Evolutionary conservation across 2,797 vertebrate genomes (phyloP).

Genomic region (Bryconaethiops microstoma): DNA sequence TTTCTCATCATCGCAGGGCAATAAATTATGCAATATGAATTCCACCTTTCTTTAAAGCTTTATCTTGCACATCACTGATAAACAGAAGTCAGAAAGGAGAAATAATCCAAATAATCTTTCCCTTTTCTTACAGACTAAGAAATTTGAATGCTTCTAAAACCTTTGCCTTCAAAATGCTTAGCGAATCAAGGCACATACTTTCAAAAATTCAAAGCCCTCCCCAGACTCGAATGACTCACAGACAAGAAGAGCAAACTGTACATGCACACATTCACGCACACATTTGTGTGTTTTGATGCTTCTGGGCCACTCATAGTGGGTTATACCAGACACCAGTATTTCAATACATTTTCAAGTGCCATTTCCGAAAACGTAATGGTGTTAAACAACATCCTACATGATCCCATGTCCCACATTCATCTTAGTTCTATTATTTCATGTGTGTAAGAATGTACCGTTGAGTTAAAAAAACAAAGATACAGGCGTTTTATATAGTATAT

Average conservation of each 20-base stretch:
- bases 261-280: background rate
- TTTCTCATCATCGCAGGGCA: background rate
- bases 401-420: background rate
- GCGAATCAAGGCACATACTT: background rate
- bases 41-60: background rate
- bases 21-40: background rate
- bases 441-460: too few relatives aligned
- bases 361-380: background rate
- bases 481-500: too few relatives aligned
- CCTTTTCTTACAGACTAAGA: background rate
- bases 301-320: background rate
- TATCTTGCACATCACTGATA: background rate
- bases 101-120: too few relatives aligned
- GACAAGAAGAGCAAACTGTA: background rate
- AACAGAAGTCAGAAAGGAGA: background rate
- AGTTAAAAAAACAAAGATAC: background rate
- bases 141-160: background rate
- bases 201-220: background rate
- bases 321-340: background rate
- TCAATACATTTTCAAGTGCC: background rate
- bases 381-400: background rate
- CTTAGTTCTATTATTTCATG: too few relatives aligned
- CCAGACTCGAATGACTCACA: background rate
- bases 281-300: background rate
- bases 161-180: background rate